These are phyloP conservation scores for Plebejus melissa DNA, from an alignment of 2,888 invertebrate genomes.

Conservation along the genomic window DNA sequence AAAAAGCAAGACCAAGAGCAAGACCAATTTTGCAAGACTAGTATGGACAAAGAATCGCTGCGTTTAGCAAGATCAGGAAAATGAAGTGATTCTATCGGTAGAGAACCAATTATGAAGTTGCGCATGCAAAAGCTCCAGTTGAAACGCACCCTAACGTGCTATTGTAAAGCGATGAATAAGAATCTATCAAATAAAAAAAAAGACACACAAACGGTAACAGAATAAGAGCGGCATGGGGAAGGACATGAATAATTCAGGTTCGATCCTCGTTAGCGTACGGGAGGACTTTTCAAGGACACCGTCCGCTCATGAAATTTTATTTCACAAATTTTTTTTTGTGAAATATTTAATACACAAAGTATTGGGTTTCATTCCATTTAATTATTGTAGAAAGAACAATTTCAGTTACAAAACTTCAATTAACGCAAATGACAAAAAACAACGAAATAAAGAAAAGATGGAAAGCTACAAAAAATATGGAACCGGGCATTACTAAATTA, in stretches of 20 bases:
- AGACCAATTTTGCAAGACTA: no score
- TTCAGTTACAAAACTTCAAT: no score
- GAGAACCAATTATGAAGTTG: background rate
- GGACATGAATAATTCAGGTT: conserved; percentile 53
- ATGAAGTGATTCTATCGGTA: no score
- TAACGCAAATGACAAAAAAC: no score
- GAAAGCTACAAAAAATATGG: background rate
- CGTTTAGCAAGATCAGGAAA: background rate
- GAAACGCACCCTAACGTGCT: background rate
- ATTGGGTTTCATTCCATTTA: no score
- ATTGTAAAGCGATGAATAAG: background rate
- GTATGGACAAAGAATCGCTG: background rate
- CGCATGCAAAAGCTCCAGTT: background rate
- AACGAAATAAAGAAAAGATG: no score
- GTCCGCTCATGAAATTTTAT: conserved; percentile 35
- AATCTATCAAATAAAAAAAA: background rate
- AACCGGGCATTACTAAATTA: background rate
- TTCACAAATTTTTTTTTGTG: conserved; percentile 29
- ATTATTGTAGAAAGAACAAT: no score
- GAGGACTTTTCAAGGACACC: conserved; percentile 51
- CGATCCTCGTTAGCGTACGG: conserved; percentile 47
- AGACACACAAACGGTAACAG: conserved; percentile 27
- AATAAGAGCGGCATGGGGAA: conserved; percentile 34
- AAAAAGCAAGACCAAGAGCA: no score
- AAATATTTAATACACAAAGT: background rate